Conservation (phyloP, 1,140 invertebrate genomes). For the Psilanteris sp. region DNA sequence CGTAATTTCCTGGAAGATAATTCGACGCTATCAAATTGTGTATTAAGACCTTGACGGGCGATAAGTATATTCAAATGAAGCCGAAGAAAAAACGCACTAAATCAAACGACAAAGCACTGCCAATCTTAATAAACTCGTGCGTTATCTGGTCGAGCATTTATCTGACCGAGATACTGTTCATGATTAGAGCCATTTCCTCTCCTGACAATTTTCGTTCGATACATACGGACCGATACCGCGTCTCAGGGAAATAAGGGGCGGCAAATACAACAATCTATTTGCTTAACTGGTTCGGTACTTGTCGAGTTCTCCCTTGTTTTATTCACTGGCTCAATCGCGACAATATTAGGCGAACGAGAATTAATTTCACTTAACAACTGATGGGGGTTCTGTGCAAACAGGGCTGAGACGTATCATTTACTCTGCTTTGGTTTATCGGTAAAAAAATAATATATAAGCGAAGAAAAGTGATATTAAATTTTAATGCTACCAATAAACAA, state of each 20-base stretch:
- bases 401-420: constrained; percentile 12
- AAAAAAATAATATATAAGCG: no score
- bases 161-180: constrained; percentile 70
- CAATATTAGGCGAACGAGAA: constrained; percentile 71
- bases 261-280: constrained; percentile 65
- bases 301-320: constrained; percentile 51
- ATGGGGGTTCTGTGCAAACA: constrained; percentile 19
- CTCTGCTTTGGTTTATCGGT: neutral
- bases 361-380: constrained; percentile 71
- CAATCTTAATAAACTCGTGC: constrained; percentile 46
- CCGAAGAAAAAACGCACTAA: constrained; percentile 40
- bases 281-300: constrained; percentile 72
- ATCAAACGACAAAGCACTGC: constrained; percentile 44
- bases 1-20: constrained; percentile 43
- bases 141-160: constrained; percentile 67
- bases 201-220: constrained; percentile 74
- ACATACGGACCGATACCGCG: constrained; percentile 27
- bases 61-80: constrained; percentile 44
- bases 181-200: constrained; percentile 67
- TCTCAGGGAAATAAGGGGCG: constrained; percentile 10
- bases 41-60: constrained; percentile 29
- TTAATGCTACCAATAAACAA: no score
- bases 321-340: constrained; percentile 53
- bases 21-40: constrained; percentile 28
- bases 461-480: no score